These are phyloP conservation scores for Petrosia ficiformis DNA, from an alignment of 37 sponge, comb jelly and placozoan genomes.

Conservation along the genomic window DNA sequence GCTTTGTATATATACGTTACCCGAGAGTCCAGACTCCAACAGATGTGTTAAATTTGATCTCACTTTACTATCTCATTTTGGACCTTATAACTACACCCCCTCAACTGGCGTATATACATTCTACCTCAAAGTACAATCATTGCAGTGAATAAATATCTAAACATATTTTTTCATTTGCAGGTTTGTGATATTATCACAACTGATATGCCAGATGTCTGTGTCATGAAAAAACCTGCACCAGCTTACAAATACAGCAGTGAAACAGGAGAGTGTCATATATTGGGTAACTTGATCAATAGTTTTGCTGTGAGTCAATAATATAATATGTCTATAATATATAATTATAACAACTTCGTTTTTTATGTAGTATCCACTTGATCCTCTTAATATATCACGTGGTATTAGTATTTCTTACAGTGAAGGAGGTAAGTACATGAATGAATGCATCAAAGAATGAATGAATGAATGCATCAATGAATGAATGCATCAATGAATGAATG, in stretches of 20 bases:
- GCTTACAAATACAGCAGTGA: neutral
- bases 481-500: no score
- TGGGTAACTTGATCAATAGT: neutral
- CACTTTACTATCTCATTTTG: neutral
- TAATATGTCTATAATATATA: neutral
- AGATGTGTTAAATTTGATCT: neutral
- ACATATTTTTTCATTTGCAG: neutral
- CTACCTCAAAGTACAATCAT: neutral
- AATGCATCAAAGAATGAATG: neutral
- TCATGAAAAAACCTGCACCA: neutral
- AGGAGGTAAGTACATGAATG: constrained; percentile 44
- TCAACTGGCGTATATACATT: neutral
- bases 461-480: no score
- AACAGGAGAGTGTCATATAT: neutral
- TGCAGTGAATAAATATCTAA: neutral
- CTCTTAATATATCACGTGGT: constrained; percentile 38
- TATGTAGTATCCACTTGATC: constrained; percentile 68
- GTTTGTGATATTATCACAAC: neutral
- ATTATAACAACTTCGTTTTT: neutral
- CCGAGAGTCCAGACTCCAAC: neutral
- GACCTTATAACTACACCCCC: constrained; percentile 1
- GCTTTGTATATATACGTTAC: neutral
- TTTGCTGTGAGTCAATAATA: neutral
- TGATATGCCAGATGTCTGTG: constrained; percentile 3
- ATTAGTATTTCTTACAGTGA: constrained; percentile 61